Evolutionary conservation across 1,140 invertebrate species (phyloP), one percentile per base, ranked within the genome.

Genomic region (Acromyrmex charruanus): DNA sequence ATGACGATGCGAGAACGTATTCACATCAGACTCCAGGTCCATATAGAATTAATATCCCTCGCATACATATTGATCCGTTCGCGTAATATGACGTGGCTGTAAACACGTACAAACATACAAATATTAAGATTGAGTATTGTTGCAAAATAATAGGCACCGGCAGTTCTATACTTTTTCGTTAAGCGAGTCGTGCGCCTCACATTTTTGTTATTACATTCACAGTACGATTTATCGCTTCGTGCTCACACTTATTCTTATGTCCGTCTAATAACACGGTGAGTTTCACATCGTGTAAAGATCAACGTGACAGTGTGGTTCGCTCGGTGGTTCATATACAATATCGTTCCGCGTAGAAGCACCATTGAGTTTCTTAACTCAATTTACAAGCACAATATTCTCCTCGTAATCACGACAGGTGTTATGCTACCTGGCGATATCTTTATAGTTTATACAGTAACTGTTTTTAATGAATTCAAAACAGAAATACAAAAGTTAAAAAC

Each of bases 101-200:
- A 79, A 51, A 51, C 72, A 35, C 44, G 35, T 31, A 49, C 71
- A 25, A 65, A 21, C 55, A 16, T 31, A 25, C 53, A 53, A n/a
- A 39, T 21, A 86, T 86, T 82, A 69, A 81, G 85, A 86, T 86
- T 80, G 77, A 86, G 58, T 69, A 53, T 49, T 39, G 39, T 39
- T 81, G 75, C 77, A 21, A 51, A 86, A 86, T 86, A 86, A 86
- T 16, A 49, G 55, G 53, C n/a, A 72, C 39, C 49, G 25, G 25
- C 21, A 39, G 58, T 81, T 81, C 85, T 79, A 86, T 86, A 68
- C 53, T 61, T 86, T 86, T 51, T 86, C 77, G 65, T 86, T 86
- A 86, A 4, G 25, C 77, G 77, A 61, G 31, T 14, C 58, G n/a
- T 35, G 63, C 14, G 58, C 35, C 51, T 49, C 25, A 44, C n/a